Conservation (phyloP, 2,888 invertebrate species). For the Parochlus steinenii region DNA sequence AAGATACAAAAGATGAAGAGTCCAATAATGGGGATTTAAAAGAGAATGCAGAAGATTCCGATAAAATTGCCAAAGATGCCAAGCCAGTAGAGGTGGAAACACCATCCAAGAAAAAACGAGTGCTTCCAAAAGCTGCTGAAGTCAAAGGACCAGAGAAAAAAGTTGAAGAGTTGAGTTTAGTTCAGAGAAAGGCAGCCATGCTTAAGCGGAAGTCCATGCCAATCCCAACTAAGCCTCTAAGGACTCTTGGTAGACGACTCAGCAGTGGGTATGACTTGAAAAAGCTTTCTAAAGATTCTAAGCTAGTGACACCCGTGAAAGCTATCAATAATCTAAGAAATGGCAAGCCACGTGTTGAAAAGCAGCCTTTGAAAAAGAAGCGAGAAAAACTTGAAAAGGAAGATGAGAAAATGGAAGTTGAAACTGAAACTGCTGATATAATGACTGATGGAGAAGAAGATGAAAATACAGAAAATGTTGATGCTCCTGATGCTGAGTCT, state of each 20-base stretch:
- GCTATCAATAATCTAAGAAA: too few species aligned
- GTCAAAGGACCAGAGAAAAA: constrained; percentile 5
- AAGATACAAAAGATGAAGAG: constrained; percentile 6
- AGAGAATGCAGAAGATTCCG: neutral
- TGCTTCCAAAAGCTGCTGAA: constrained; percentile 8
- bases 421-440: constrained; percentile 13
- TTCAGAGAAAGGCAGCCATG: constrained; percentile 4
- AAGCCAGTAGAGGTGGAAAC: too few species aligned
- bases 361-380: too few species aligned
- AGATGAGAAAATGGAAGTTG: constrained; percentile 19
- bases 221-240: constrained; percentile 8
- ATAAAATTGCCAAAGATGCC: neutral
- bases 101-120: neutral
- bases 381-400: constrained; percentile 24
- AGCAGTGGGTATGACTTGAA: too few species aligned
- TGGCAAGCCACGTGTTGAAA: too few species aligned
- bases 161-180: neutral
- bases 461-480: constrained; percentile 24
- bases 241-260: constrained; percentile 1
- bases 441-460: constrained; percentile 25
- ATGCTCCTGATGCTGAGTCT: neutral
- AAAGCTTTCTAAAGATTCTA: too few species aligned
- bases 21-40: constrained; percentile 6
- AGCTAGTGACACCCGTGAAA: too few species aligned
- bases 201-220: constrained; percentile 7